These are phyloP conservation scores for Chymomyza fuscimana DNA, from an alignment of 2,888 invertebrate genomes.

Conservation along the genomic window DNA sequence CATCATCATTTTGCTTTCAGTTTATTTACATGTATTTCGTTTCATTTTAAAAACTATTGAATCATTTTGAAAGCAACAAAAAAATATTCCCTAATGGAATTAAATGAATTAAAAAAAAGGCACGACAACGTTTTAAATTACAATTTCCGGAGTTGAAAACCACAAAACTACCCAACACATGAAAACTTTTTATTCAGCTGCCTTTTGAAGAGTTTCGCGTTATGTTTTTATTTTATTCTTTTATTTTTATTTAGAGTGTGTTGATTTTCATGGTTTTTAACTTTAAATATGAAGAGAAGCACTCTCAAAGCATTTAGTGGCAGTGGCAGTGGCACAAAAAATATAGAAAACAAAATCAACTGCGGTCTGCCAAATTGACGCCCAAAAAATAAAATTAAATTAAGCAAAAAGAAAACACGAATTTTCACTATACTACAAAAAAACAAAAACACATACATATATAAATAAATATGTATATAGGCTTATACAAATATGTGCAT, in stretches of 20 bases:
- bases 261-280: constrained; percentile 55
- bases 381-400: constrained; percentile 35
- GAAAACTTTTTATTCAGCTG: background rate
- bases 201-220: constrained; percentile 1
- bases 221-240: constrained; percentile 29
- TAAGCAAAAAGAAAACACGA: constrained; percentile 9
- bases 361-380: constrained; percentile 59
- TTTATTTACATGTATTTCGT: constrained; percentile 1
- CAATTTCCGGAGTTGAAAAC: constrained; percentile 51
- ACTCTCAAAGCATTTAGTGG: constrained; percentile 1
- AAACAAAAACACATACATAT: too few relatives aligned
- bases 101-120: constrained; percentile 39
- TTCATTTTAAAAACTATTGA: background rate
- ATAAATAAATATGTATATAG: background rate
- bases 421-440: constrained; percentile 24
- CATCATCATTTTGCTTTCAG: background rate
- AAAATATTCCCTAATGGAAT: constrained; percentile 48
- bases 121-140: constrained; percentile 46
- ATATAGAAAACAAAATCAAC: constrained; percentile 22
- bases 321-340: background rate
- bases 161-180: constrained; percentile 28
- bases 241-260: constrained; percentile 29
- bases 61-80: background rate
- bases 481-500: background rate
- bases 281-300: constrained; percentile 41